phyloP scores from a whole-genome alignment of 2,797 vertebrate genomes.

The Coregonus suidteri region DNA sequence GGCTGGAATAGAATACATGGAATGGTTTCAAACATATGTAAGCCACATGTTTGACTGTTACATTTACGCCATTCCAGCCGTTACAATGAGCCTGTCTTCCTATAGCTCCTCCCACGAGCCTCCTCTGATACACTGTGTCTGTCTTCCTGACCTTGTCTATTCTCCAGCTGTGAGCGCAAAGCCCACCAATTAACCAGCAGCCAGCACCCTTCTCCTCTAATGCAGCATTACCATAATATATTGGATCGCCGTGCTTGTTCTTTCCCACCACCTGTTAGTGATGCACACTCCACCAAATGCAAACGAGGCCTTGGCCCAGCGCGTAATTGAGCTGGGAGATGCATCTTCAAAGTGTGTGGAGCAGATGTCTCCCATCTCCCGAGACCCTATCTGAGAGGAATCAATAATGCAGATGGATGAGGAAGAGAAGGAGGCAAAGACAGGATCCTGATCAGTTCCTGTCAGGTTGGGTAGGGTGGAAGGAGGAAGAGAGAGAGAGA shows the following conservation, averaged over 20 bases:
- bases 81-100: too few species aligned
- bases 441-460: neutral
- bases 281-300: conserved; percentile 71
- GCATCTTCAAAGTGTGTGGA: conserved; percentile 77
- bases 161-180: conserved; percentile 39
- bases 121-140: conserved; percentile 6
- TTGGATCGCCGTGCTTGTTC: conserved; percentile 70
- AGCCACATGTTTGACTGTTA: too few species aligned
- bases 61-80: too few species aligned
- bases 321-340: conserved; percentile 71
- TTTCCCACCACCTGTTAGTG: conserved; percentile 74
- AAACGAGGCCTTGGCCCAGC: conserved; percentile 68
- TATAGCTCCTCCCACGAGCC: conserved; percentile 14
- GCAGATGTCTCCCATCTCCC: conserved; percentile 79
- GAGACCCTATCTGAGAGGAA: conserved; percentile 76
- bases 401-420: conserved; percentile 70
- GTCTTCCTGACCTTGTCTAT: conserved; percentile 14
- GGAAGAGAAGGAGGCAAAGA: conserved; percentile 31
- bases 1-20: too few species aligned
- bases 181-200: conserved; percentile 59
- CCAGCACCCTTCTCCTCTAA: conserved; percentile 53
- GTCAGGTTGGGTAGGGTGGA: neutral
- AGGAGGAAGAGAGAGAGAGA: too few species aligned
- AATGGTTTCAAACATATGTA: too few species aligned
- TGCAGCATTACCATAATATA: conserved; percentile 74